Conservation (phyloP, 2,113 vertebrate genomes). For the Lycaon pictus region DNA sequence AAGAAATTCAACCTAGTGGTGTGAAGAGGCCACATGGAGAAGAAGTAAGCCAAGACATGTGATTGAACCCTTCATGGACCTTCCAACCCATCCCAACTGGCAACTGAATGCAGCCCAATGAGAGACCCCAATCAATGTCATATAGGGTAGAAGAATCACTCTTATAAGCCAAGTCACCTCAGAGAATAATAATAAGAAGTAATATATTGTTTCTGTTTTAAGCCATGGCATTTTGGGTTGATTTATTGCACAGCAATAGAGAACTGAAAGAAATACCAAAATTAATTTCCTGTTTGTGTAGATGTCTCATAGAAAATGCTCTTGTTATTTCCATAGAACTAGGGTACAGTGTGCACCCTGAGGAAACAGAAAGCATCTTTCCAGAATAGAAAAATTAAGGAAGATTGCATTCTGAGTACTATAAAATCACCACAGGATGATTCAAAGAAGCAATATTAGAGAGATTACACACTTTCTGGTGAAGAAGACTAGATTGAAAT, state of each 20-base stretch:
- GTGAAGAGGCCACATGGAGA: background rate
- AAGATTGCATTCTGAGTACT: slow-evolving; percentile 42
- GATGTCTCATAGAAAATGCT: slow-evolving; percentile 28
- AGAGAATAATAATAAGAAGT: background rate
- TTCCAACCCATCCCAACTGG: background rate
- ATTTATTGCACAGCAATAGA: background rate
- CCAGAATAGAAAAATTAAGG: slow-evolving; percentile 55
- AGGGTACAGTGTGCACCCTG: background rate
- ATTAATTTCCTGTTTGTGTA: slow-evolving; percentile 72
- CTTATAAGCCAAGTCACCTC: background rate
- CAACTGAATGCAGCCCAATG: background rate
- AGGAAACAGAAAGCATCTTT: slow-evolving; percentile 45
- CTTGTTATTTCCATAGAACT: slow-evolving; percentile 47
- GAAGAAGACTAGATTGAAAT: slow-evolving; percentile 19
- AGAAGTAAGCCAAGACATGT: background rate
- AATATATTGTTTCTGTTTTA: background rate
- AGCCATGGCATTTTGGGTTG: background rate
- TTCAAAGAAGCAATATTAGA: slow-evolving; percentile 49
- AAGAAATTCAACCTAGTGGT: background rate
- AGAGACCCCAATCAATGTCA: background rate
- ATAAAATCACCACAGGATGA: slow-evolving; percentile 43
- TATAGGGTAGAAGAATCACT: background rate
- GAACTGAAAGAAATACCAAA: background rate
- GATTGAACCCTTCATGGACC: background rate
- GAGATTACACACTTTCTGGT: background rate